A percentile compares a stretch with the other conserved stretches of the same genome.
These are phyloP conservation scores for Penaeus japonicus DNA, from an alignment of 1,140 invertebrate genomes.

Conservation along the genomic window DNA sequence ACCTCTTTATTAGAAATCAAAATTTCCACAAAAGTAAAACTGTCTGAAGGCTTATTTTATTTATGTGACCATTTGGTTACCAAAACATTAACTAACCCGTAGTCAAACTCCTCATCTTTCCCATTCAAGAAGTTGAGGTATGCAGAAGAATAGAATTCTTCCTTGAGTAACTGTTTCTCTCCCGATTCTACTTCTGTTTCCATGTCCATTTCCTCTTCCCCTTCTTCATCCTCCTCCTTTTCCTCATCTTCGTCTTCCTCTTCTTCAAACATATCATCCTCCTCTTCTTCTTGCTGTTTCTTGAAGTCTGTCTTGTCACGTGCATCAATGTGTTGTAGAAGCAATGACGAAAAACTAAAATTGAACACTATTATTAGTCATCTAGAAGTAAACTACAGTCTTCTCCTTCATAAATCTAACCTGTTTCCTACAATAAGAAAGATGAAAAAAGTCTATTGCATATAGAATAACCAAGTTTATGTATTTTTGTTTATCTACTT, in stretches of 20 bases:
- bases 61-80: neutral
- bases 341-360: slow-evolving; percentile 18
- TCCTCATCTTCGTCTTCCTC: neutral
- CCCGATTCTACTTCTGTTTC: neutral
- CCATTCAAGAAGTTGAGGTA: slow-evolving; percentile 20
- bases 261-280: slow-evolving; percentile 31
- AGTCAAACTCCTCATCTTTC: slow-evolving; percentile 20
- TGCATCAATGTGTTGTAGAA: slow-evolving; percentile 21
- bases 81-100: neutral
- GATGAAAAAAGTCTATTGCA: neutral
- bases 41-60: neutral
- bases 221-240: neutral
- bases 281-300: slow-evolving; percentile 24
- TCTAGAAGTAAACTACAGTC: too few relatives aligned
- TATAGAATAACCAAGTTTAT: neutral
- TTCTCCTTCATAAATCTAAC: too few relatives aligned
- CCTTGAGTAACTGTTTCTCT: slow-evolving; percentile 22
- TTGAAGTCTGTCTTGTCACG: slow-evolving; percentile 9
- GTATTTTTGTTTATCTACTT: neutral
- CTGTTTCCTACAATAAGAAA: too few relatives aligned
- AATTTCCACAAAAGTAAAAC: too few relatives aligned
- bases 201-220: neutral
- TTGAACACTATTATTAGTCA: too few relatives aligned
- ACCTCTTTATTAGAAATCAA: too few relatives aligned
- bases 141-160: slow-evolving; percentile 27